A percentile compares a stretch with the other conserved stretches of the same genome.
Evolutionary conservation across 1,140 invertebrate genomes (phyloP).

Genomic region (Caenorhabditis briggsae): DNA sequence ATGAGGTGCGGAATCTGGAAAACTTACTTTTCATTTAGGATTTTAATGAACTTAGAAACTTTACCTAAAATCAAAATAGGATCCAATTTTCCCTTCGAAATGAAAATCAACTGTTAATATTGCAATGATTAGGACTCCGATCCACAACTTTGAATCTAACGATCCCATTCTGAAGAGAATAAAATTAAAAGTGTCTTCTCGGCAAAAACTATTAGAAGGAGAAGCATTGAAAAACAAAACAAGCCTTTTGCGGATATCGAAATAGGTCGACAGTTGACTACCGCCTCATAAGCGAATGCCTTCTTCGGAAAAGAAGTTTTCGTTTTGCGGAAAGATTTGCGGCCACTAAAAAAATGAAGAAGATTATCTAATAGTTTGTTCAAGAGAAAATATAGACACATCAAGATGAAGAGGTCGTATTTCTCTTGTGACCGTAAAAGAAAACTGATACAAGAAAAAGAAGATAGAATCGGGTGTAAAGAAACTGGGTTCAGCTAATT

Average conservation of each 20-base stretch:
- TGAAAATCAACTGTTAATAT: conserved; percentile 10
- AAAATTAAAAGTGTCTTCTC: neutral
- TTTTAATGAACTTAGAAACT: neutral
- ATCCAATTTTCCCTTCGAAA: conserved; percentile 21
- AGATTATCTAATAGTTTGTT: neutral
- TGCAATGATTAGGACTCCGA: neutral
- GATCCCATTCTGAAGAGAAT: neutral
- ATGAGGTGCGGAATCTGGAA: conserved; percentile 3
- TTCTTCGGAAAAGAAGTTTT: neutral
- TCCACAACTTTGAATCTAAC: conserved; percentile 5
- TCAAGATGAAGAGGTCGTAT: too few species aligned
- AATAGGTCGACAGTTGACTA: conserved; percentile 40
- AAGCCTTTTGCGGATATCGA: conserved; percentile 29
- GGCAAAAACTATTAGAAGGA: neutral
- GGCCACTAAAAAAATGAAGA: conserved; percentile 15
- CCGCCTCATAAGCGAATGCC: conserved; percentile 16
- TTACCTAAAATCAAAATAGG: conserved; percentile 40
- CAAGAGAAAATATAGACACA: neutral
- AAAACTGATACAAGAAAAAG: too few species aligned
- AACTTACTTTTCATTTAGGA: neutral
- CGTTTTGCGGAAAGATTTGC: conserved; percentile 33
- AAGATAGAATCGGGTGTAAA: too few species aligned
- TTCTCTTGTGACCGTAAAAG: too few species aligned
- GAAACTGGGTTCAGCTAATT: too few species aligned
- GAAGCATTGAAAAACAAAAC: conserved; percentile 29